Percentiles rank a stretch among this genome's conserved stretches.
phyloP scores from a whole-genome alignment of 2,888 invertebrate species.

The Eudasyphora cyanicolor region DNA sequence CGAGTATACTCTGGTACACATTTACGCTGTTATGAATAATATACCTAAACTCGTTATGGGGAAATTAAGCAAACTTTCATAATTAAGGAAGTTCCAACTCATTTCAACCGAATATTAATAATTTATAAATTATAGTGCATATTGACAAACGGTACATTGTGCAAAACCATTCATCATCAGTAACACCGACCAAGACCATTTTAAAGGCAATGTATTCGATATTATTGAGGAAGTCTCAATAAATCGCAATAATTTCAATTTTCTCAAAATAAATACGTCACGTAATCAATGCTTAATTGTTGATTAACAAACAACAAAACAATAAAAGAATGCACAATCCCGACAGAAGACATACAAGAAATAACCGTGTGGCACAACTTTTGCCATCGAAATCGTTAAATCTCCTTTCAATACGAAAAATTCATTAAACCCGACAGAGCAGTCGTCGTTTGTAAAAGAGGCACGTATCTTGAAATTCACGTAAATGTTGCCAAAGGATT shows the following conservation, averaged over 20 bases:
- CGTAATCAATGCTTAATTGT: slow-evolving; percentile 64
- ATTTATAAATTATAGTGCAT: too few species aligned
- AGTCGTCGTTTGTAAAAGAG: slow-evolving; percentile 50
- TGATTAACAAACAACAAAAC: slow-evolving; percentile 55
- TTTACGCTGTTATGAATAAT: too few species aligned
- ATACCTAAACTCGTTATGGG: too few species aligned
- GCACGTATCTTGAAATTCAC: slow-evolving; percentile 55
- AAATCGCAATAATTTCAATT: slow-evolving; percentile 40
- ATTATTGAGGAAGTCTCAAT: slow-evolving; percentile 3
- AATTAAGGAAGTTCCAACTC: too few species aligned
- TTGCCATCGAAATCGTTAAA: slow-evolving; percentile 49
- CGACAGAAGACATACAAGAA: background rate
- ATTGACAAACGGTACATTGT: too few species aligned
- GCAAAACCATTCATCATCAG: too few species aligned
- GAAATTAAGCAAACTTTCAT: too few species aligned
- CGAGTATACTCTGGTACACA: too few species aligned
- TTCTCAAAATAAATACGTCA: slow-evolving; percentile 53
- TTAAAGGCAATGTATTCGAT: background rate
- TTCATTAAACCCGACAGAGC: slow-evolving; percentile 52
- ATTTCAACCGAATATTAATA: too few species aligned
- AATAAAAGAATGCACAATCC: slow-evolving; percentile 17
- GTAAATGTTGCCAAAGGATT: slow-evolving; percentile 47
- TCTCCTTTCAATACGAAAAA: slow-evolving; percentile 51
- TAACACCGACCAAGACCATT: too few species aligned
- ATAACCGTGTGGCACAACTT: slow-evolving; percentile 17